Base-by-base conservation (phyloP, 1,140 invertebrate species). In the Sitobion miscanthi region DNA sequence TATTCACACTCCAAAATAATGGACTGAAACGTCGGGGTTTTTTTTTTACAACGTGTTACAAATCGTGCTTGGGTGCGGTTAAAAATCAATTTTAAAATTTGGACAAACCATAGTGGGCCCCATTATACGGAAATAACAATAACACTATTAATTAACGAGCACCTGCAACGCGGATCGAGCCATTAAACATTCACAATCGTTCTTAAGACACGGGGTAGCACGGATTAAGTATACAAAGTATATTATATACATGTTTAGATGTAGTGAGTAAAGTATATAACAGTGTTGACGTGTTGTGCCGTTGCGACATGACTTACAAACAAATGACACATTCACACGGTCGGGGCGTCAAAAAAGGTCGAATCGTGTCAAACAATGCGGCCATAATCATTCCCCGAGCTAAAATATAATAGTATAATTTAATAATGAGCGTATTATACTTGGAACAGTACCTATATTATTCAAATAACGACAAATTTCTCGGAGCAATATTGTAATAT, bases 151-250 rank as follows among this genome's bases (percentile, higher is more conserved):
- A 77, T 77, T 77, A 69, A 77, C 62, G n/a, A 17, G 62, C 62
- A 77, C 62, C n/a, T 77, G 62, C n/a, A n/a, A 69, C 30, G n/a
- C 7, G 14, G n/a, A 77, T 77, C 62, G n/a, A n/a, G 62, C 30
- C 62, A 69, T 69, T 69, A 52, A 52, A 69, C 23, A 42, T 38
- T 38, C 6, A 85, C 21, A 85, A 42, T 45, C 38, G 83, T 45
- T 85, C 21, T 85, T 42, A 85, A 85, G 83, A 85, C 30, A 85
- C 83, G 42, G 83, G 83, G 83, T 85, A 85, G 83, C 23, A 85
- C 83, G 83, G 38, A 23, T 42, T 45, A 42, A 42, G 21, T 45
- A 85, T 45, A 42, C 30, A 85, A 42, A 85, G 38, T 21, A 69
- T 69, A 69, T 14, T n/a, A 30, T 69, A n/a, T n/a, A 62, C 4